Evolutionary conservation across 2,888 invertebrate genomes (phyloP).

Genomic region (Drosophila colorata): DNA sequence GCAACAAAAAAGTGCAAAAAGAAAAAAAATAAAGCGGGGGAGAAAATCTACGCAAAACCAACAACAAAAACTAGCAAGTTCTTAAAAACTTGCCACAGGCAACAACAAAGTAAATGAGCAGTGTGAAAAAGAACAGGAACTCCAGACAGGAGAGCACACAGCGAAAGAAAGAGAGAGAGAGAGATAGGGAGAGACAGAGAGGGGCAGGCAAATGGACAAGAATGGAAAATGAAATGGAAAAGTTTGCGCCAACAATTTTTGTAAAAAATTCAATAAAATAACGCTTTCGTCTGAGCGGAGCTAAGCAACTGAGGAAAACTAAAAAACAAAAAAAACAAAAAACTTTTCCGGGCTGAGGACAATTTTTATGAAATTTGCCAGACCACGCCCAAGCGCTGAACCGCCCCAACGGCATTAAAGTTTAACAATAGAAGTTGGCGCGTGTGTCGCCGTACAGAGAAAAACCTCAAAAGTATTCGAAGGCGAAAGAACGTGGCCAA

Average conservation of each 20-base stretch:
- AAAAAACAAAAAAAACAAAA: constrained; percentile 25
- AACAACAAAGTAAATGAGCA: constrained; percentile 59
- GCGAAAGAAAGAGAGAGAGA: not conserved
- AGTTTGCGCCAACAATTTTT: constrained; percentile 72
- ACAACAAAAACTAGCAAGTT: constrained; percentile 65
- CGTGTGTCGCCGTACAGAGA: constrained; percentile 48
- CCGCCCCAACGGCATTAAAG: constrained; percentile 48
- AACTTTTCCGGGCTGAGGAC: constrained; percentile 52
- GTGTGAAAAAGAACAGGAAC: constrained; percentile 21
- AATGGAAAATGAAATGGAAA: constrained; percentile 78
- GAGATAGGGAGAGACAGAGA: not conserved
- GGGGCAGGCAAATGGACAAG: constrained; percentile 60
- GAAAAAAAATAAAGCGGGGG: not conserved
- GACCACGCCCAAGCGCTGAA: constrained; percentile 50
- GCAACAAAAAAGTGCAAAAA: constrained; percentile 57
- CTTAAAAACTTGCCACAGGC: constrained; percentile 70
- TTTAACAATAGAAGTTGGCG: constrained; percentile 67
- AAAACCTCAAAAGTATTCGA: constrained; percentile 63
- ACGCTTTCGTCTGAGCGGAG: constrained; percentile 66
- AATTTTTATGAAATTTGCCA: constrained; percentile 71
- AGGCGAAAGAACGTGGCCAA: constrained; percentile 5
- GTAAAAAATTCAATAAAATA: constrained; percentile 75
- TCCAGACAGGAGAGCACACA: constrained; percentile 3
- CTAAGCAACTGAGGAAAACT: constrained; percentile 41
- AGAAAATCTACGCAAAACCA: constrained; percentile 53